These are phyloP conservation scores for Elgaria multicarinata DNA, from an alignment of 2,113 vertebrate species.

Conservation along the genomic window DNA sequence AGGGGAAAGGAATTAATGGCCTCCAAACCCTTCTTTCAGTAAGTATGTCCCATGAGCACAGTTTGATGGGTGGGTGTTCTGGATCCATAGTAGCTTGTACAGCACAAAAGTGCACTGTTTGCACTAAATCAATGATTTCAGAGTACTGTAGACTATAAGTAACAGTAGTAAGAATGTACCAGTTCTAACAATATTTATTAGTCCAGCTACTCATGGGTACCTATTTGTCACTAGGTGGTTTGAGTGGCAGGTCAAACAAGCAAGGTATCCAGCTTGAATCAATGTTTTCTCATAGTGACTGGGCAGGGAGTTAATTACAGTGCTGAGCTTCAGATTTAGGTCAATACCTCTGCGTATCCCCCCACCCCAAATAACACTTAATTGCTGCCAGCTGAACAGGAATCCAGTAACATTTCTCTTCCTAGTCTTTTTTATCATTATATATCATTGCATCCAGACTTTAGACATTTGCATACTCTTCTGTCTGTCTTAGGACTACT, in stretches of 20 bases:
- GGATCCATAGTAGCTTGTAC: too few relatives aligned
- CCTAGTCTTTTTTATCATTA: not conserved
- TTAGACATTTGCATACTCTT: not conserved
- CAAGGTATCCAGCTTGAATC: too few relatives aligned
- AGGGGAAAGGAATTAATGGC: not conserved
- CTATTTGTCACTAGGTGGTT: not conserved
- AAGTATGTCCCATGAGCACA: not conserved
- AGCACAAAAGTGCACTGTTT: not conserved
- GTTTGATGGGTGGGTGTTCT: not conserved
- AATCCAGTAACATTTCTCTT: not conserved
- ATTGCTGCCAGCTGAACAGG: conserved; percentile 7
- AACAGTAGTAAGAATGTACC: not conserved
- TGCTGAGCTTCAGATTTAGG: not conserved
- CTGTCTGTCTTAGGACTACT: not conserved
- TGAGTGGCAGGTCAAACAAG: not conserved
- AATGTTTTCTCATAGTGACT: not conserved
- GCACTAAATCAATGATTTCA: not conserved
- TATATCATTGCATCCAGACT: not conserved
- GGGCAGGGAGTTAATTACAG: not conserved
- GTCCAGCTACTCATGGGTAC: not conserved
- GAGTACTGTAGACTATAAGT: not conserved
- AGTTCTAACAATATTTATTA: not conserved
- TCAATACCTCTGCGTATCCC: not conserved
- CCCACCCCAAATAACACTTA: not conserved
- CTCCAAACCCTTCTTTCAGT: not conserved